Conservation (phyloP, 2,888 invertebrate species). For the Charanyca ferruginea region DNA sequence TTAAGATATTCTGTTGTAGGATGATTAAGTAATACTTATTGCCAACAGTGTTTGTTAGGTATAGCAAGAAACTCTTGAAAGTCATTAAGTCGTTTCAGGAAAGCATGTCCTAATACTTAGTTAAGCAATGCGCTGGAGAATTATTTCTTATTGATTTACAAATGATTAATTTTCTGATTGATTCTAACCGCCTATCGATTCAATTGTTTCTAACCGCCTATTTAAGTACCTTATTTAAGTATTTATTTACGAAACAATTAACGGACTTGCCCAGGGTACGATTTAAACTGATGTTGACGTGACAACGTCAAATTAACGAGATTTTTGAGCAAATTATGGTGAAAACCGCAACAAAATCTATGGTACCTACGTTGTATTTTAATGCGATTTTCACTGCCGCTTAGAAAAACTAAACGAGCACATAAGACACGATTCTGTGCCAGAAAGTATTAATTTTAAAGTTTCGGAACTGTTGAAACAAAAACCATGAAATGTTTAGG, state of each 20-base stretch:
- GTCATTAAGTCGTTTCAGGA: neutral
- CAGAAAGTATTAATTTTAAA: no score
- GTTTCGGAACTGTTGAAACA: neutral
- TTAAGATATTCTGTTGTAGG: conserved; percentile 5
- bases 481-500: neutral
- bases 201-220: neutral
- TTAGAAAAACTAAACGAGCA: no score
- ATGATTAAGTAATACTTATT: conserved; percentile 16
- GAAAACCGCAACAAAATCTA: no score
- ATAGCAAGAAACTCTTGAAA: conserved; percentile 19
- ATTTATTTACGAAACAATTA: neutral
- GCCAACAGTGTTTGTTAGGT: neutral
- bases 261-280: neutral
- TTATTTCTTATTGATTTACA: neutral
- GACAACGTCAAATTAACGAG: no score
- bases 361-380: no score
- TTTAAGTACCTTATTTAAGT: neutral
- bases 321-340: no score
- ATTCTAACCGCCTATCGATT: no score
- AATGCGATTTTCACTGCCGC: no score
- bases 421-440: no score
- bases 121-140: neutral
- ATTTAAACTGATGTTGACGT: no score
- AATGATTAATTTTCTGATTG: neutral
- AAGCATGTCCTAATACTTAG: conserved; percentile 1